Base-by-base conservation (phyloP, 2,888 invertebrate species). In the Arctia plantaginis region DNA sequence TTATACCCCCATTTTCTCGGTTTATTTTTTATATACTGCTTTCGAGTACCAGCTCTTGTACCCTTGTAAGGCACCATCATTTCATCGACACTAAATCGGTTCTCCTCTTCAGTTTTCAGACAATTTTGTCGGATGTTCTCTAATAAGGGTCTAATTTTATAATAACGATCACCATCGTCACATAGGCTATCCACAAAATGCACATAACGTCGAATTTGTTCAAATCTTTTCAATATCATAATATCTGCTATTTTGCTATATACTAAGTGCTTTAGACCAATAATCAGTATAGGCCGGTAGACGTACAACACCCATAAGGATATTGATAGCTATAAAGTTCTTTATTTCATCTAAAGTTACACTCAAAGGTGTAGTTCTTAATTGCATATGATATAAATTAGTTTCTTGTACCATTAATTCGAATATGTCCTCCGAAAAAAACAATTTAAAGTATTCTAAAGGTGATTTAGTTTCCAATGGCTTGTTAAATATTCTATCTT, bases 261-360 rank as follows among this genome's bases (percentile, higher is more conserved):
- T 62, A n/a, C 82, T 69, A 59, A 76, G 82, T 73, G 72, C 35
- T 55, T n/a, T 55, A 33, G 75, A 77, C 85, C 86, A 85, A 68
- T 86, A 86, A n/a, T n/a, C n/a, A n/a, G n/a, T n/a, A n/a, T n/a
- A n/a, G n/a, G n/a, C n/a, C n/a, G n/a, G n/a, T n/a, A 75, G 77
- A 33, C 35, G 18, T 3, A 86, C 85, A 59, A 89, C 78, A 51
- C 88, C 87, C 88, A 88, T 88, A 1, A 85, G n/a, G 18, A 88
- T 78, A 67, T 85, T 75, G 10, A 88, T 88, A 18, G 83, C 51
- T 20, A 51, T 12, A 23, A 51, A 51, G 13, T 51, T 15, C 23
- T 51, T 51, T 51, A 51, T 23, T 51, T 51, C 51, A 15, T 51
- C 51, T 3, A 51, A 12, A 51, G 51, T 51, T 15, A 51, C 15